phyloP scores from a whole-genome alignment of 1,140 invertebrate genomes.

The Drosophila carrolli region DNA sequence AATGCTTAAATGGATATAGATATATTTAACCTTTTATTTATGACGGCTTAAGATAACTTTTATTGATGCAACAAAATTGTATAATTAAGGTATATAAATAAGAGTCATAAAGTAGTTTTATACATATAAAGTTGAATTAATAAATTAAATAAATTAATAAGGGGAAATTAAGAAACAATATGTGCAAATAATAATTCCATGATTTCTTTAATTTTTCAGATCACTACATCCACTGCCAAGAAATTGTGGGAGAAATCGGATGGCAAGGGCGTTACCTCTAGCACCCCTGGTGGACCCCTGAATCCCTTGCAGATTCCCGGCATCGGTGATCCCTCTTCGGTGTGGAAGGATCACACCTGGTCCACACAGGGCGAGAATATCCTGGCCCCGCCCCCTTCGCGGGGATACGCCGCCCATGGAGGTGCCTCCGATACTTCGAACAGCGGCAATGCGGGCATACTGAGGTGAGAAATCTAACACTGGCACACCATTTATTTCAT shows the following conservation, averaged over 20 bases:
- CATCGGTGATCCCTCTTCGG: slow-evolving; percentile 78
- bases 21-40: no score
- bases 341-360: slow-evolving; percentile 84
- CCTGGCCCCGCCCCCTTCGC: slow-evolving; percentile 73
- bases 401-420: slow-evolving; percentile 74
- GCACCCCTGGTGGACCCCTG: slow-evolving; percentile 71
- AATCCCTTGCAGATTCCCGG: slow-evolving; percentile 82
- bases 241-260: slow-evolving; percentile 84
- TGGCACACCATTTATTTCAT: not conserved
- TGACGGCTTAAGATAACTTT: no score
- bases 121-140: no score
- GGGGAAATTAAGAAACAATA: not conserved
- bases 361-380: slow-evolving; percentile 83
- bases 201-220: slow-evolving; percentile 50
- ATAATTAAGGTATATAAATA: no score
- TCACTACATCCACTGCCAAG: slow-evolving; percentile 84
- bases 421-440: slow-evolving; percentile 75
- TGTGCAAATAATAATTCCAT: slow-evolving; percentile 17
- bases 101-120: no score
- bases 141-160: no score
- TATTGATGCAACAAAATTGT: no score
- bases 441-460: slow-evolving; percentile 80
- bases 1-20: no score
- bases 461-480: slow-evolving; percentile 64
- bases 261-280: slow-evolving; percentile 73